phyloP scores from a whole-genome alignment of 2,888 invertebrate species.

The Biston betularia region DNA sequence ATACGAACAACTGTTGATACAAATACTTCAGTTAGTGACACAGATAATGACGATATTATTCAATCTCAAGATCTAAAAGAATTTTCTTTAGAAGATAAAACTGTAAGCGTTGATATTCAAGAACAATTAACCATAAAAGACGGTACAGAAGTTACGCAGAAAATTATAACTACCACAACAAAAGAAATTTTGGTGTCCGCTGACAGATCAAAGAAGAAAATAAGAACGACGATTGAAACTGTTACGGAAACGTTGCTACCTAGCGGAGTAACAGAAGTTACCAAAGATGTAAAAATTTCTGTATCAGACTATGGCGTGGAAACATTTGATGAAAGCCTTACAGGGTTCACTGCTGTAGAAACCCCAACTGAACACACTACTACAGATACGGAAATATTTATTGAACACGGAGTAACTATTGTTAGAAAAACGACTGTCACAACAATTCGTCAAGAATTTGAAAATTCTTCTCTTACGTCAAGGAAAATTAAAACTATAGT shows the following conservation, averaged over 20 bases:
- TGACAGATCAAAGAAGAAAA: constrained; percentile 66
- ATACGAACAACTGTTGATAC: constrained; percentile 68
- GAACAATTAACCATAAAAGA: constrained; percentile 61
- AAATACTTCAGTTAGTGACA: constrained; percentile 68
- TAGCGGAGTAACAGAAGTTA: constrained; percentile 71
- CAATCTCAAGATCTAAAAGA: constrained; percentile 56
- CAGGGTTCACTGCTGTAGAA: constrained; percentile 61
- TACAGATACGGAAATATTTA: constrained; percentile 57
- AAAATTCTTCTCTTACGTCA: constrained; percentile 56
- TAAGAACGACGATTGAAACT: constrained; percentile 71
- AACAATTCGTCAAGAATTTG: constrained; percentile 71
- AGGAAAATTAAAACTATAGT: constrained; percentile 74
- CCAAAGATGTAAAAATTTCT: constrained; percentile 76
- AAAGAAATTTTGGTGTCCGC: constrained; percentile 67
- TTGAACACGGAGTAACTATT: constrained; percentile 66
- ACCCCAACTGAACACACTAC: constrained; percentile 63
- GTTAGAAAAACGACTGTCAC: constrained; percentile 69
- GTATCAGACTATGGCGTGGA: constrained; percentile 69
- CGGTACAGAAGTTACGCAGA: constrained; percentile 67
- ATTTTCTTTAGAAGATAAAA: constrained; percentile 64
- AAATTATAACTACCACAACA: constrained; percentile 73
- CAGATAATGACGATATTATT: constrained; percentile 52
- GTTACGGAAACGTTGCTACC: constrained; percentile 69
- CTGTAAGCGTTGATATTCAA: constrained; percentile 65
- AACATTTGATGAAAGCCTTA: constrained; percentile 67